A percentile compares a stretch with the other conserved stretches of the same genome.
phyloP scores from a whole-genome alignment of 1,140 invertebrate species.

The Mercenaria mercenaria region DNA sequence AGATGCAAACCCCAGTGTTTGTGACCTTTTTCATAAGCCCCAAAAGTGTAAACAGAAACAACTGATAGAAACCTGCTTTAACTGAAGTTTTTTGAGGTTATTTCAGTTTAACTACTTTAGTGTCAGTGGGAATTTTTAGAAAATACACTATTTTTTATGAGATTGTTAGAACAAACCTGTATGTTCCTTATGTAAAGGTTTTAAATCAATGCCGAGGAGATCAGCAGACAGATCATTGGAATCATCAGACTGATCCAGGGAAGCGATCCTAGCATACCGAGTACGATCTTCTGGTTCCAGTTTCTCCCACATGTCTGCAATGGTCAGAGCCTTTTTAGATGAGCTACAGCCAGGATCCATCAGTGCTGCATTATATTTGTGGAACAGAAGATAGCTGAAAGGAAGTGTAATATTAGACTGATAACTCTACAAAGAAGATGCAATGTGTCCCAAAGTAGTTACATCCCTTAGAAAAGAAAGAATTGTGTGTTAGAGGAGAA shows the following conservation, averaged over 20 bases:
- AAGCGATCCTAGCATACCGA: constrained; percentile 31
- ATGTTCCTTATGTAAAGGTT: constrained; percentile 36
- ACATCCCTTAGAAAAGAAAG: too few relatives aligned
- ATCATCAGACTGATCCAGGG: not conserved
- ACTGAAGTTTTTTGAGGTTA: too few relatives aligned
- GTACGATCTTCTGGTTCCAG: constrained; percentile 38
- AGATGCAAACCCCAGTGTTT: too few relatives aligned
- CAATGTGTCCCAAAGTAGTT: too few relatives aligned
- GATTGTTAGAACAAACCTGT: too few relatives aligned
- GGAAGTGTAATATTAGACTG: not conserved
- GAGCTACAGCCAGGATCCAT: constrained; percentile 12
- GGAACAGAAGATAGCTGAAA: constrained; percentile 50
- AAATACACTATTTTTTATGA: too few relatives aligned
- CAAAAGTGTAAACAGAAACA: too few relatives aligned
- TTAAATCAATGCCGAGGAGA: constrained; percentile 30
- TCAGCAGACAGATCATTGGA: constrained; percentile 37
- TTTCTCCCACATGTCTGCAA: constrained; percentile 34
- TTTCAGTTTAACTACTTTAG: too few relatives aligned
- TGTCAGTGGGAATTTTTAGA: too few relatives aligned
- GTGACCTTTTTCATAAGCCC: too few relatives aligned
- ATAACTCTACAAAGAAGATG: not conserved
- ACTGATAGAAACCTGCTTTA: too few relatives aligned
- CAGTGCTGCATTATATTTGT: constrained; percentile 17
- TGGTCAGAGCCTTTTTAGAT: not conserved
- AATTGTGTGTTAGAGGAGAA: too few relatives aligned